Conservation (phyloP, 2,797 vertebrate genomes). For the Muscicapa striata region DNA sequence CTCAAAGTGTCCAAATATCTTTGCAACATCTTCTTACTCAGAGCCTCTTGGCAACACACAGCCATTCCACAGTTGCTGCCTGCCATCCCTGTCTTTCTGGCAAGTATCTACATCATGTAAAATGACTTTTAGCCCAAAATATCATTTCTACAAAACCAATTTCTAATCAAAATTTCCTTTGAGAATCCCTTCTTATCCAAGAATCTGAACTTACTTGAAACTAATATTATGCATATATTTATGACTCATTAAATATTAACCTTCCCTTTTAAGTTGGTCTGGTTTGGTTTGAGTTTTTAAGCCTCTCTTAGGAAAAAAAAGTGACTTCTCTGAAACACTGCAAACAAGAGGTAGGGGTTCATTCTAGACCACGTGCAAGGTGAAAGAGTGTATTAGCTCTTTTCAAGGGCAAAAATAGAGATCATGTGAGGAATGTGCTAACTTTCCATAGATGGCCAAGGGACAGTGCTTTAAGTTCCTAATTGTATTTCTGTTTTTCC, state of each 20-base stretch:
- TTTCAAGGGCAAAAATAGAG: conserved; percentile 26
- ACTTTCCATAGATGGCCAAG: conserved; percentile 13
- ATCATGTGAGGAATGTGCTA: conserved; percentile 41
- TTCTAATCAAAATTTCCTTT: background rate
- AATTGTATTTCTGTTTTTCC: conserved; percentile 56
- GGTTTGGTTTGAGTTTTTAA: background rate
- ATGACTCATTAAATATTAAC: background rate
- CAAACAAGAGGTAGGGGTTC: background rate
- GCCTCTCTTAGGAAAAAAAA: background rate
- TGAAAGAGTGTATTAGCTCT: background rate
- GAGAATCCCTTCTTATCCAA: background rate
- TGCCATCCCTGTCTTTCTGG: background rate
- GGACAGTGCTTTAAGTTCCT: conserved; percentile 23
- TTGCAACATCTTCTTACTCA: background rate
- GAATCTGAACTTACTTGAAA: background rate
- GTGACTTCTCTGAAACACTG: background rate
- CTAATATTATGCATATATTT: background rate
- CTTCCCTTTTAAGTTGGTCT: background rate
- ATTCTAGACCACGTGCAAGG: background rate
- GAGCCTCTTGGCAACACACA: background rate
- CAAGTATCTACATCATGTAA: background rate
- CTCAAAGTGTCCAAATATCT: background rate
- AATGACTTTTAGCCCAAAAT: background rate
- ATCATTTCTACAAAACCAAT: background rate
- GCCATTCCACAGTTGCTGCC: background rate